phyloP scores from a whole-genome alignment of 2,113 vertebrate genomes.

The Axis porcinus region DNA sequence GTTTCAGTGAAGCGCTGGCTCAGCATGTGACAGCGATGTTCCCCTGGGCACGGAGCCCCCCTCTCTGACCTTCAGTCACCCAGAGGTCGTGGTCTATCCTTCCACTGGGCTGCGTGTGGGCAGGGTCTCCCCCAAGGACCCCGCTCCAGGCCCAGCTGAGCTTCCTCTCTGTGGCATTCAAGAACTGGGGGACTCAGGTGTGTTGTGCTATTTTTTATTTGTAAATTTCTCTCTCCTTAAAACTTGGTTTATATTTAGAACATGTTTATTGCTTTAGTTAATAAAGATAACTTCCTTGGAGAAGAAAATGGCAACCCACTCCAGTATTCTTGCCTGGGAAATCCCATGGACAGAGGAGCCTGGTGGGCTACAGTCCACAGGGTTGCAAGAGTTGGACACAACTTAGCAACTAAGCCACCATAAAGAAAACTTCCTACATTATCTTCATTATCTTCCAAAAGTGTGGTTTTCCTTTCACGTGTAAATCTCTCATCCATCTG shows the following conservation, averaged over 20 bases:
- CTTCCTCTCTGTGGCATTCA: not conserved
- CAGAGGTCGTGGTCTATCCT: not conserved
- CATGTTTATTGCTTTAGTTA: not conserved
- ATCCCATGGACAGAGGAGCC: not conserved
- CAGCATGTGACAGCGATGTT: not conserved
- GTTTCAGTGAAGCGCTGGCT: not conserved
- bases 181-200: not conserved
- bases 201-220: not conserved
- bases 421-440: not conserved
- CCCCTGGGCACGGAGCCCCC: not conserved
- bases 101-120: fast-evolving
- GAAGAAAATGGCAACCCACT: not conserved
- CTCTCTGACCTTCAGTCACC: not conserved
- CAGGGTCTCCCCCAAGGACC: not conserved
- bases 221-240: not conserved
- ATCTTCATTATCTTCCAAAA: not conserved
- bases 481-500: not conserved
- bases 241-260: not conserved
- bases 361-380: not conserved
- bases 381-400: fast-evolving
- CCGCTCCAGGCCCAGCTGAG: not conserved
- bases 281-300: not conserved
- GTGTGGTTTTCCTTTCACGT: not conserved
- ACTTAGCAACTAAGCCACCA: not conserved
- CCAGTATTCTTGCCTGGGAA: not conserved